phyloP scores from a whole-genome alignment of 2,113 vertebrate species.

The Seriola dumerili region DNA sequence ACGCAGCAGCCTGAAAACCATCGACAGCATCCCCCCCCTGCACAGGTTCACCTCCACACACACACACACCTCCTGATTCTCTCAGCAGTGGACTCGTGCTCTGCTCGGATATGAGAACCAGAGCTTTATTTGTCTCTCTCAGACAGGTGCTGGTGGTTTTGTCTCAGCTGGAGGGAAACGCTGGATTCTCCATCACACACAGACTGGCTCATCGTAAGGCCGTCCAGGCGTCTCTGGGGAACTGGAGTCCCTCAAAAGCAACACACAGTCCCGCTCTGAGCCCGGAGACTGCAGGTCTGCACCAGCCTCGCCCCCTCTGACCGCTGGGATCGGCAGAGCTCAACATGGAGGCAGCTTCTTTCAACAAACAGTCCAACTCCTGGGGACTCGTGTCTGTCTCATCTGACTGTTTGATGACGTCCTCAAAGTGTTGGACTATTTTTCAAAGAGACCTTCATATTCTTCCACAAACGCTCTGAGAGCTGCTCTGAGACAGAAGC shows the following conservation, averaged over 20 bases:
- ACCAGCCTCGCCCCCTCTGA: slow-evolving; percentile 93
- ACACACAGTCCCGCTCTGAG: slow-evolving; percentile 92
- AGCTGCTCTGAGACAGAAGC: slow-evolving; percentile 18
- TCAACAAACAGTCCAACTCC: too few species aligned
- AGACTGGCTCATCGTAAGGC: slow-evolving; percentile 94
- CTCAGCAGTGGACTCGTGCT: too few species aligned
- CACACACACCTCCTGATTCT: neutral
- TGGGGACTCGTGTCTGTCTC: neutral
- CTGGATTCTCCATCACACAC: slow-evolving; percentile 96
- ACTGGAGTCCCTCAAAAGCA: slow-evolving; percentile 92
- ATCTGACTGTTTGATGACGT: neutral
- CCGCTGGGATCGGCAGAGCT: neutral
- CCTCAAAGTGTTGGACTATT: neutral
- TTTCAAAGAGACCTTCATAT: too few species aligned
- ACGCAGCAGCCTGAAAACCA: slow-evolving; percentile 91
- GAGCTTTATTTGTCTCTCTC: slow-evolving; percentile 21
- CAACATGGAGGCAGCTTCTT: neutral
- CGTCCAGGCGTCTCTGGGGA: slow-evolving; percentile 91
- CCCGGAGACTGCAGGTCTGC: slow-evolving; percentile 89
- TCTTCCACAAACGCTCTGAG: neutral
- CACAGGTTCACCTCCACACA: slow-evolving; percentile 86
- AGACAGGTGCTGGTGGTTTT: slow-evolving; percentile 96
- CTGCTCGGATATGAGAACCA: too few species aligned
- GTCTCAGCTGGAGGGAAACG: slow-evolving; percentile 95
- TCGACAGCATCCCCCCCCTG: slow-evolving; percentile 94